Base-by-base conservation (phyloP, 1,140 invertebrate genomes). In the Diabrotica undecimpunctata region DNA sequence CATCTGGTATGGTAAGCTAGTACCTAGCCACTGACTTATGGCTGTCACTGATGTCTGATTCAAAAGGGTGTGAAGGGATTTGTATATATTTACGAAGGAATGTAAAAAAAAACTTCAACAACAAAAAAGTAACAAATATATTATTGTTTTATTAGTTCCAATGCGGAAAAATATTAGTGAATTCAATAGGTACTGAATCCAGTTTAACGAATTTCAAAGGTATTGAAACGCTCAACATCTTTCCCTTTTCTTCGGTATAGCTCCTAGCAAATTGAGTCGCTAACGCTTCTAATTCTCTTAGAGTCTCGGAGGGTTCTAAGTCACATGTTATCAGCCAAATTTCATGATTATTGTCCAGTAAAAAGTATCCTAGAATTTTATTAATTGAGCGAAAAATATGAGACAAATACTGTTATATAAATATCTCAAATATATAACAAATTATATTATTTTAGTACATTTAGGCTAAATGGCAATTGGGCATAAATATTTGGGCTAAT, bases 131-230 rank as follows among this genome's bases (percentile, higher is more conserved):
- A 25, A 25, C 6, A 8, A 7, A 14, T 35, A 36, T 25, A 25
- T 25, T 14, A 7, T 55, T 36, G n/a, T 14, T 25, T 55, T 9
- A 0, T 25, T 35, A 25, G 25, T 55, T 62, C 70, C 70, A 72
- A 41, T 54, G 12, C 6, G 70, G 70, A 63, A 72, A 72, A 41
- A 70, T 57, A 65, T 72, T 67, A 54, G 59, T 66, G 50, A 72
- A 72, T 52, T 68, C 59, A 6, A 62, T 13, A 56, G 70, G 66
- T 62, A 70, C 70, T 9, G 64, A 38, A 51, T 61, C 52, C 39
- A 68, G 63, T 8, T 57, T 25, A 14, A 62, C 61, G 60, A 55
- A 63, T 39, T 64, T 50, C 14, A 66, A 38, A 55, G n/a, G 12
- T 35, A 72, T 59, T 11, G 55, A 36, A 53, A 64, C 37, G 5